phyloP scores from a whole-genome alignment of 2,797 vertebrate species.

The Scarus forsteni region DNA sequence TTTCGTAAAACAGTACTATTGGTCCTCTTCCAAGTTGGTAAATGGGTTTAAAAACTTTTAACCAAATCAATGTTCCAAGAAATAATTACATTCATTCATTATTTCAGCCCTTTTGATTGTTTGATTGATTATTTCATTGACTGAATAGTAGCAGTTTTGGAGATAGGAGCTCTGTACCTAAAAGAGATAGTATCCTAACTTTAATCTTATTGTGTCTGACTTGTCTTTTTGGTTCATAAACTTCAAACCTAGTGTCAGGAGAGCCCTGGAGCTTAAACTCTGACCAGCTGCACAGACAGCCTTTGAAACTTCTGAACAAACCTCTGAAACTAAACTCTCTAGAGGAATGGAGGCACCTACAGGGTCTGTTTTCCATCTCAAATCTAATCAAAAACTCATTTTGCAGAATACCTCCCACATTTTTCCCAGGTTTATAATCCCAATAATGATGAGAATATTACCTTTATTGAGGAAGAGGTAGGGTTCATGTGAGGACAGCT shows the following conservation, averaged over 20 bases:
- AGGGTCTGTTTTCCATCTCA: not conserved
- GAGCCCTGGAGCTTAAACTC: not conserved
- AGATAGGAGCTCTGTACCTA: too few species aligned
- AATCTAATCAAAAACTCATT: constrained; percentile 16
- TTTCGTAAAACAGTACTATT: too few species aligned
- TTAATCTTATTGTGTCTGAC: not conserved
- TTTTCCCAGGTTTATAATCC: not conserved
- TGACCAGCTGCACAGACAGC: not conserved
- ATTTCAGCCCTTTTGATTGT: too few species aligned
- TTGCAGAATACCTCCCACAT: not conserved
- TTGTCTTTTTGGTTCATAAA: not conserved
- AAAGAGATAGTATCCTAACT: too few species aligned
- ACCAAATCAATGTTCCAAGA: too few species aligned
- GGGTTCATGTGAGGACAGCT: not conserved
- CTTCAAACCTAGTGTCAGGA: not conserved
- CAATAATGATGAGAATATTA: not conserved
- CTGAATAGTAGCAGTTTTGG: too few species aligned
- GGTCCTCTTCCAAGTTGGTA: too few species aligned
- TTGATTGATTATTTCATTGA: too few species aligned
- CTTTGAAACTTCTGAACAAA: not conserved
- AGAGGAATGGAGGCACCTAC: not conserved
- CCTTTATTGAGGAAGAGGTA: not conserved
- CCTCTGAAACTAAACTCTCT: not conserved
- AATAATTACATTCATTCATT: too few species aligned
- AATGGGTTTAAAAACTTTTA: too few species aligned